Evolutionary conservation across 2,113 vertebrate species (phyloP), one percentile per base, ranked within the genome.

Genomic region (Falcunculus frontatus): DNA sequence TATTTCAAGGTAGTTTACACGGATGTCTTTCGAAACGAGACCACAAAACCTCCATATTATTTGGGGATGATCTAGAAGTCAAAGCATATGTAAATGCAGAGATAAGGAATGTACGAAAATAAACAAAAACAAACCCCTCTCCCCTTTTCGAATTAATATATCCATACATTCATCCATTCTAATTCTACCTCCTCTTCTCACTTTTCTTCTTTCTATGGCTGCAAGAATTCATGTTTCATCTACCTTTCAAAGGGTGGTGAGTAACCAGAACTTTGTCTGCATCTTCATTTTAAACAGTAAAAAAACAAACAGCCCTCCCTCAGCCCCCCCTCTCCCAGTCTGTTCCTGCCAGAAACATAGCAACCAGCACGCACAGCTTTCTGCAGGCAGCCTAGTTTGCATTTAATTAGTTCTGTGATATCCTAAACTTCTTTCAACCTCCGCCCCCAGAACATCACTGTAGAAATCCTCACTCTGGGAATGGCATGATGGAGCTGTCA

Each of bases 361-460:
- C 96, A 97, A 97, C 93, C 73, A 65, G 90, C 90, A 80, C 10
- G 74, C 87, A 94, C 55, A 29, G 94, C 96, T 97, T 95, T 97
- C 93, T 96, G 90, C 95, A 97, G 78, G 94, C 95, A 97, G 94
- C 84, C 90, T 93, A 91, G 94, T 97, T 97, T 97, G 93, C 96
- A 97, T 97, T 96, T 95, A 96, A 97, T 97, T 97, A 97, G 95
- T 92, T 97, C 92, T 97, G 93, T 94, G 93, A 93, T 96, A 93
- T 96, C 92, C 95, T 96, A 95, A 97, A 96, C 92, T 90, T 94
- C 81, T 96, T 95, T 97, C 88, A 95, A 91, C 95, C 90, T 95
- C 95, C 90, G 1, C 91, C 87, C 87, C 96, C 93, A 88, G 86
- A 96, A 90, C 82, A 93, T 89, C 53, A 56, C 74, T 94, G 85